Percentiles rank a stretch among this genome's conserved stretches.
phyloP scores from a whole-genome alignment of 2,888 invertebrate species.

The Drosophila meridionalis region DNA sequence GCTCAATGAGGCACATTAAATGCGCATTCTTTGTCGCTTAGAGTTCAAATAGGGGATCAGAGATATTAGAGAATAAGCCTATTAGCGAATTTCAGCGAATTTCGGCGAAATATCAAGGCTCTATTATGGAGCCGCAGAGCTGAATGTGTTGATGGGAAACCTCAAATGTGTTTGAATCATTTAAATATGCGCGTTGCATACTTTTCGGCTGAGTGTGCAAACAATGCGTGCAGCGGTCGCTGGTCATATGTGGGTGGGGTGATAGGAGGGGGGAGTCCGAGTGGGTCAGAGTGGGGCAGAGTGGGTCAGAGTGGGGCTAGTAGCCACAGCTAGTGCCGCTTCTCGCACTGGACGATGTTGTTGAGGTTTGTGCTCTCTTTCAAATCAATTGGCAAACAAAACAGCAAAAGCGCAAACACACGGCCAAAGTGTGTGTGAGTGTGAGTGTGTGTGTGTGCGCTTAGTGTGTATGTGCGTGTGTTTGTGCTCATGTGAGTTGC shows the following conservation, averaged over 20 bases:
- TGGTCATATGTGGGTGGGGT: background rate
- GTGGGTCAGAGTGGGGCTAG: slow-evolving; percentile 16
- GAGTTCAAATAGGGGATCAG: background rate
- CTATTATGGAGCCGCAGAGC: background rate
- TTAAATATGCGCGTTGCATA: slow-evolving; percentile 70
- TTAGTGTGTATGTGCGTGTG: background rate
- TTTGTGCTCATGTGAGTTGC: slow-evolving; percentile 37
- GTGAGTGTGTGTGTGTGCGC: background rate
- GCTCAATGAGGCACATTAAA: background rate
- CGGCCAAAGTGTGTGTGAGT: slow-evolving; percentile 18
- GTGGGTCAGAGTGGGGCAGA: background rate
- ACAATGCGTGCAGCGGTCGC: slow-evolving; percentile 49
- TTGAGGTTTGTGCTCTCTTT: slow-evolving; percentile 62
- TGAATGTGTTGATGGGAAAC: slow-evolving; percentile 2
- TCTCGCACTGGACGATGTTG: slow-evolving; percentile 28
- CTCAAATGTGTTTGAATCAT: slow-evolving; percentile 39
- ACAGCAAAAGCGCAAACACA: slow-evolving; percentile 76
- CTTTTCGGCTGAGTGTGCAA: slow-evolving; percentile 58
- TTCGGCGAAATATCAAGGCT: background rate
- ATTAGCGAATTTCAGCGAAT: background rate
- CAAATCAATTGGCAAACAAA: slow-evolving; percentile 75
- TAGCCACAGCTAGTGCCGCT: slow-evolving; percentile 29
- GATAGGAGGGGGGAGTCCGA: too few relatives aligned
- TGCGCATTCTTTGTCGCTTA: background rate
- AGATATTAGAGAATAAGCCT: background rate